These are phyloP conservation scores for Therioaphis trifolii DNA, from an alignment of 2,888 invertebrate species.

Conservation along the genomic window DNA sequence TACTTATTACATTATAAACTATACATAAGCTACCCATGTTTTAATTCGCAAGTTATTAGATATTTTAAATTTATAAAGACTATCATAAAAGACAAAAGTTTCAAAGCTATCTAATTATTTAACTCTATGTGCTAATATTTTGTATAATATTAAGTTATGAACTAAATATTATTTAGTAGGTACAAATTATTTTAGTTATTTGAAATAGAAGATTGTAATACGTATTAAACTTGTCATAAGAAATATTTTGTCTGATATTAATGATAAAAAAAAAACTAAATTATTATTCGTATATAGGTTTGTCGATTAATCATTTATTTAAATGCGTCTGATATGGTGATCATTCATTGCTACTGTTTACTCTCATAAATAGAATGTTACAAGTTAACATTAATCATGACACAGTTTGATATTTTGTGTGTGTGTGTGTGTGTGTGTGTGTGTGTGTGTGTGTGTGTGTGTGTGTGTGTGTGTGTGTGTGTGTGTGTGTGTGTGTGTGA, in stretches of 20 bases:
- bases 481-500: not conserved
- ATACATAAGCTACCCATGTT: not conserved
- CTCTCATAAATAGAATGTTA: slow-evolving; percentile 35
- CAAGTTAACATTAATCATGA: slow-evolving; percentile 31
- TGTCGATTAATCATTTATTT: slow-evolving; percentile 44
- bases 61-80: too few species aligned
- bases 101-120: too few species aligned
- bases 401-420: slow-evolving; percentile 9
- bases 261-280: not conserved
- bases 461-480: too few species aligned
- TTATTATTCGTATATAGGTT: not conserved
- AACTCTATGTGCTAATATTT: too few species aligned
- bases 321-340: slow-evolving; percentile 1
- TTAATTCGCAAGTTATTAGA: not conserved
- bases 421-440: too few species aligned
- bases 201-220: too few species aligned
- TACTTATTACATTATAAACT: not conserved
- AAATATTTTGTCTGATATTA: too few species aligned
- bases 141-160: too few species aligned
- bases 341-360: slow-evolving; percentile 52
- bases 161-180: too few species aligned
- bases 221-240: too few species aligned
- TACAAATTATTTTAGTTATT: too few species aligned
- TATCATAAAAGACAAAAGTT: too few species aligned
- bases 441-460: not conserved